Evolutionary conservation across 2,888 invertebrate species (phyloP).

Genomic region (Elaeidobius kamerunicus): DNA sequence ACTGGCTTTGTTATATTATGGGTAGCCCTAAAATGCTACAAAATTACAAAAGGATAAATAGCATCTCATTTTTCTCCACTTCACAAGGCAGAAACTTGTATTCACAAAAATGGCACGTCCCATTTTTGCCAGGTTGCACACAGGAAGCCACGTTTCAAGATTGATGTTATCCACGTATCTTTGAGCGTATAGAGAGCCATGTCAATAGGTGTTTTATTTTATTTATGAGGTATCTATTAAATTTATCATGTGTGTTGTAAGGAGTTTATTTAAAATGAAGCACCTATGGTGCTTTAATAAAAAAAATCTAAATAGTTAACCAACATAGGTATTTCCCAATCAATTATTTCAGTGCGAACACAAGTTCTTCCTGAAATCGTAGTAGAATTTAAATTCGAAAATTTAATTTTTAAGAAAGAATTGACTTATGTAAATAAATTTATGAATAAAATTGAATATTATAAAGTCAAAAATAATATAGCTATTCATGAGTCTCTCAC

Average conservation of each 20-base stretch:
- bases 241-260: too few relatives aligned
- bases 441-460: neutral
- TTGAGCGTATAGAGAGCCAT: neutral
- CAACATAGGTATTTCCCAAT: too few relatives aligned
- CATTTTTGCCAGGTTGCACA: slow-evolving; percentile 8
- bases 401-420: neutral
- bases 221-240: neutral
- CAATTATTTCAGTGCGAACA: neutral
- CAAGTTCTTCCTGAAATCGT: neutral
- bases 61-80: slow-evolving; percentile 3
- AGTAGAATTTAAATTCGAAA: neutral
- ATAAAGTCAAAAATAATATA: neutral
- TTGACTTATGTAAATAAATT: neutral
- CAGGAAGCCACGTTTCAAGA: slow-evolving; percentile 6
- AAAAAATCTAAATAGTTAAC: too few relatives aligned
- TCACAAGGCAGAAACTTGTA: neutral
- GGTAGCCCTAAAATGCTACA: slow-evolving; percentile 1
- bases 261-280: too few relatives aligned
- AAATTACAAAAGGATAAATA: slow-evolving; percentile 3
- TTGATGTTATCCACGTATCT: slow-evolving; percentile 1
- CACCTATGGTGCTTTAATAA: too few relatives aligned
- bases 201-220: neutral
- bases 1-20: slow-evolving; percentile 3
- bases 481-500: neutral
- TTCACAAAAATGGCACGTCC: slow-evolving; percentile 9